phyloP scores from a whole-genome alignment of 2,888 invertebrate species.

The Dysmachus trigonus region DNA sequence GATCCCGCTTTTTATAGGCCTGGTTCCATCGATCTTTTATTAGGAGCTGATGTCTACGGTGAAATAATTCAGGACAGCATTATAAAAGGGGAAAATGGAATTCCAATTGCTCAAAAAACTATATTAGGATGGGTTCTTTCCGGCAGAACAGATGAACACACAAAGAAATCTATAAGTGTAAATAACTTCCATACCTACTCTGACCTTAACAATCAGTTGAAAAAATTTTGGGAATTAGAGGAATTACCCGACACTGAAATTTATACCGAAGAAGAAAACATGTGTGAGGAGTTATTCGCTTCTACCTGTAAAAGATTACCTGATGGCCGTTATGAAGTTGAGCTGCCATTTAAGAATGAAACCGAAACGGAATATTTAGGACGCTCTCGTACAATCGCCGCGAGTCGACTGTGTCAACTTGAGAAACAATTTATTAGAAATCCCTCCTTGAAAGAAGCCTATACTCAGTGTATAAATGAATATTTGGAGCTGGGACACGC shows the following conservation, averaged over 20 bases:
- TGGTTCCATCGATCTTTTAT: not conserved
- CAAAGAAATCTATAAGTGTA: not conserved
- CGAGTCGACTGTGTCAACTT: not conserved
- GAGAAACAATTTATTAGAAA: not conserved
- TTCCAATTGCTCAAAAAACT: not conserved
- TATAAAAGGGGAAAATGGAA: not conserved
- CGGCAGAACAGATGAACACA: not conserved
- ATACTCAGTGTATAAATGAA: slow-evolving; percentile 50
- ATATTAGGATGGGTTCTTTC: not conserved
- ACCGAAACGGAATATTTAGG: too few relatives aligned
- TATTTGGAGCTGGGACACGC: slow-evolving; percentile 51
- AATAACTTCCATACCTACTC: not conserved
- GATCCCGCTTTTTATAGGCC: not conserved
- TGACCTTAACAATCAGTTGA: not conserved
- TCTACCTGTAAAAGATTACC: not conserved
- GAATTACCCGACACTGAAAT: too few relatives aligned
- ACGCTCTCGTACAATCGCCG: too few relatives aligned
- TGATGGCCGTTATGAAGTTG: too few relatives aligned
- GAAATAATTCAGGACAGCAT: not conserved
- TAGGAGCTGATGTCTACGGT: not conserved
- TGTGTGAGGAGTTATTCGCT: not conserved
- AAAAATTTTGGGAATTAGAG: not conserved
- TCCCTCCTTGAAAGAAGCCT: slow-evolving; percentile 5
- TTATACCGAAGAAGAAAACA: not conserved
- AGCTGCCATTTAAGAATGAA: too few relatives aligned